Base-by-base conservation (phyloP, 1,140 invertebrate genomes). In the Drosophila mojavensis region DNA sequence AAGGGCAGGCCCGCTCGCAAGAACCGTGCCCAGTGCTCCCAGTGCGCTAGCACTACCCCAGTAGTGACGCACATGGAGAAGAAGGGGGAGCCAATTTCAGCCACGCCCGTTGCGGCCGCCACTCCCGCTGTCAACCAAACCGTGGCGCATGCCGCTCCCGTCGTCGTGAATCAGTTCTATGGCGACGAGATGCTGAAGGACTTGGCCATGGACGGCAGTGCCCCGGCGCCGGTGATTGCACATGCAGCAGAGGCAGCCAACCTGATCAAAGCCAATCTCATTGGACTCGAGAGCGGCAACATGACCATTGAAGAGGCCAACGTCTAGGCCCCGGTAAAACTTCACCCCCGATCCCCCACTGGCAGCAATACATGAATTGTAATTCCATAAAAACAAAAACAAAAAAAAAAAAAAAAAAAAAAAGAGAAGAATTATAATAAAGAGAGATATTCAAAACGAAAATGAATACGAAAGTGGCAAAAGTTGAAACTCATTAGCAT, bases 401-500 rank as follows among this genome's bases (percentile, higher is more conserved):
- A 9, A 45, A 60, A 26, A 20, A 20, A 20, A 20, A 20, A 20
- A 20, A 1, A n/a, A n/a, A 47, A 5, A 28, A 45, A 60, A 11
- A 4, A 15, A 26, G 15, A 60, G 9, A 33, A 28, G 47, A 26
- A 28, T 17, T 45, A 36, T 33, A 4, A 11, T 36, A 62, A 10
- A 39, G 10, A 39, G 36, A 39, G 10, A 39, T 39, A 11, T 39
- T 39, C 10, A 11, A 39, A 39, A 6, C 36, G 9, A 39, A 39
- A 10, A 4, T 39, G 10, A 11, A 39, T 11, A 6, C 36, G 9
- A 39, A 39, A 10, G 10, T 39, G 10, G 36, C 36, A 6, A 10
- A 11, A 50, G 45, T 41, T 41, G n/a, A 17, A 54, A 7, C 59
- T 62, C 55, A 79, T 79, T 79, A 78, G 69, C 78, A 79, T 78